Percentiles rank a stretch among this genome's conserved stretches.
These are phyloP conservation scores for Nansenia antarctica DNA, from an alignment of 2,113 vertebrate species.

Conservation along the genomic window DNA sequence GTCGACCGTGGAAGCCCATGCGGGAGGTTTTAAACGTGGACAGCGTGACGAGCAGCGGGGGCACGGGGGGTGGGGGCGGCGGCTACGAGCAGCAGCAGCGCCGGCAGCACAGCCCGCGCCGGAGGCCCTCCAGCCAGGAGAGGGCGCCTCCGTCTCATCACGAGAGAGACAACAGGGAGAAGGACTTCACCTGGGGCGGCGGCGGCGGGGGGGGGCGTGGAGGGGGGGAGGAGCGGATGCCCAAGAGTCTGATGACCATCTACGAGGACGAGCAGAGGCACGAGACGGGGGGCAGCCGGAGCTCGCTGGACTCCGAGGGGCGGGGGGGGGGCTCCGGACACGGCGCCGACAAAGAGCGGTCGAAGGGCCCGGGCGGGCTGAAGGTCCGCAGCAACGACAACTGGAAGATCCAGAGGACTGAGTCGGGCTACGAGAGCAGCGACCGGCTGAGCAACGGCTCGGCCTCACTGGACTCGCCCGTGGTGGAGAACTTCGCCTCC, in stretches of 20 bases:
- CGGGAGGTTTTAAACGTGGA: constrained; percentile 91
- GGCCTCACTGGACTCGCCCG: constrained; percentile 82
- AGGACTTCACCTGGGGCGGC: constrained; percentile 64
- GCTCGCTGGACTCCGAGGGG: constrained; percentile 83
- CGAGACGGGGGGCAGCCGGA: constrained; percentile 81
- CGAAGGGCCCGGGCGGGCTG: constrained; percentile 66
- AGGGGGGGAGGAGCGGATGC: constrained; percentile 79
- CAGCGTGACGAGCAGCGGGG: constrained; percentile 81
- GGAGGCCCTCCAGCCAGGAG: constrained; percentile 59
- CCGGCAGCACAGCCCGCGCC: constrained; percentile 77
- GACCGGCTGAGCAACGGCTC: constrained; percentile 90
- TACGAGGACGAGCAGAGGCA: constrained; percentile 91
- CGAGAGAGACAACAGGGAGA: constrained; percentile 51
- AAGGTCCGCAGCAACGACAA: constrained; percentile 73
- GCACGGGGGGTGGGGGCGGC: background rate
- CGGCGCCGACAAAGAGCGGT: constrained; percentile 77
- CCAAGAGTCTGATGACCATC: constrained; percentile 90
- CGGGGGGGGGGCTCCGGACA: too few relatives aligned
- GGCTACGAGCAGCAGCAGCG: too few relatives aligned
- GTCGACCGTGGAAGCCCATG: constrained; percentile 86
- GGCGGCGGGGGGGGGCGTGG: too few relatives aligned
- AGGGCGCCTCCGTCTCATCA: constrained; percentile 61
- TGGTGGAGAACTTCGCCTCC: constrained; percentile 71
- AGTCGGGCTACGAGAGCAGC: constrained; percentile 94
- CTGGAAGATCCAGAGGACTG: constrained; percentile 90